Evolutionary conservation across 2,797 vertebrate genomes (phyloP), one percentile per base, ranked within the genome.

Genomic region (Neosilurus hyrtlii): DNA sequence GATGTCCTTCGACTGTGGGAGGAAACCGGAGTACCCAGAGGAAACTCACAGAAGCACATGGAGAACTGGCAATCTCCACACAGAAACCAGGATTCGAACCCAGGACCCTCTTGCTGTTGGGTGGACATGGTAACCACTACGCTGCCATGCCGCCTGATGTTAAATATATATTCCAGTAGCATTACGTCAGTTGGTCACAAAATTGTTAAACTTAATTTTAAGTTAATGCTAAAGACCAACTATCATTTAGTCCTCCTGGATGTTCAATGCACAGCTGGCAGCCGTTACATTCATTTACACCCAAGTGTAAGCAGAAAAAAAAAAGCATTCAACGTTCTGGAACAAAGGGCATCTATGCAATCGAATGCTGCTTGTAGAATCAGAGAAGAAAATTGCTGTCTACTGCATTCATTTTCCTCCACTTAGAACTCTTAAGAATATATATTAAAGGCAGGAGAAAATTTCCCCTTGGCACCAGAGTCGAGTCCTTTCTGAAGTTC

Each of bases 201-300:
- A 66, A 37, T 49, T 66, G 30, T 66, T 84, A 35, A 59, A 68
- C 10, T 49, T 56, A 37, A 59, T 84, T 67, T 66, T 63, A 61
- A 62, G 4, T 51, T 63, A 74, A 80, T 65, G 35, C n/a, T 68
- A 24, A 51, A 9, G 67, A 56, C 65, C 56, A 16, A n/a, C 59
- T 59, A 52, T 61, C 59, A 82, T 79, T 74, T 70, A 51, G 62
- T 56, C 70, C 75, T 22, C n/a, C 74, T 74, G 70, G 37, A 54
- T n/a, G 26, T 78, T 66, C n/a, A 71, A 71, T 65, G 20, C 49
- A 51, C 43, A 4, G 14, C 18, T 66, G 49, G 54, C 79, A 30
- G 80, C 61, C 80, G 61, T 68, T 77, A 37, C 37, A 22, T 11
- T 59, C 66, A n/a, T 77, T 62, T 77, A 62, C 57, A 24, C 2